These are phyloP conservation scores for Spodoptera litura DNA, from an alignment of 1,140 invertebrate species.

Conservation along the genomic window DNA sequence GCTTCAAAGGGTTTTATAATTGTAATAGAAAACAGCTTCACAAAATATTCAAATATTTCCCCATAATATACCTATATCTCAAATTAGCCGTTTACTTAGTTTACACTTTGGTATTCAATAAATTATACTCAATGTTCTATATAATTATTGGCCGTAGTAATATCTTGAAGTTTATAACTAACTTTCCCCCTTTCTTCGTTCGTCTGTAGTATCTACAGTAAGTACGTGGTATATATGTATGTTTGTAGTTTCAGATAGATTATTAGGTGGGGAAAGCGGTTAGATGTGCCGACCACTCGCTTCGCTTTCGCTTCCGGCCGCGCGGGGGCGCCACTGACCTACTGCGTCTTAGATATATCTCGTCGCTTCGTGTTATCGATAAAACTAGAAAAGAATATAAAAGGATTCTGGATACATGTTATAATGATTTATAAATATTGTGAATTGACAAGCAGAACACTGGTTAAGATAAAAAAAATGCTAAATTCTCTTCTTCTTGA, in stretches of 20 bases:
- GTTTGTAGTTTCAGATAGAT: conserved; percentile 31
- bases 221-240: neutral
- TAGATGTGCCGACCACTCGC: conserved; percentile 26
- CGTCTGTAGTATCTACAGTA: no score
- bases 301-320: conserved; percentile 69
- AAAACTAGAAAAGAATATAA: conserved; percentile 18
- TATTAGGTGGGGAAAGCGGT: conserved; percentile 47
- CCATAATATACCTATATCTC: no score
- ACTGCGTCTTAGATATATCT: conserved; percentile 27
- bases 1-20: no score
- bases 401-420: neutral
- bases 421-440: no score
- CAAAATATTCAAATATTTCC: no score
- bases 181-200: conserved; percentile 14
- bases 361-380: neutral
- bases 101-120: no score
- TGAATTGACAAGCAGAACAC: no score
- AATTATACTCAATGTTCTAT: no score
- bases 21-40: no score
- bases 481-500: no score
- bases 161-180: neutral
- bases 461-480: no score
- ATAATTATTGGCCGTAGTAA: neutral
- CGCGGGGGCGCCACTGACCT: conserved; percentile 57
- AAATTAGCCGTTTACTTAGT: no score